Evolutionary conservation across 1,140 invertebrate species (phyloP), one percentile per base, ranked within the genome.

Genomic region (Dendrolimus punctatus): DNA sequence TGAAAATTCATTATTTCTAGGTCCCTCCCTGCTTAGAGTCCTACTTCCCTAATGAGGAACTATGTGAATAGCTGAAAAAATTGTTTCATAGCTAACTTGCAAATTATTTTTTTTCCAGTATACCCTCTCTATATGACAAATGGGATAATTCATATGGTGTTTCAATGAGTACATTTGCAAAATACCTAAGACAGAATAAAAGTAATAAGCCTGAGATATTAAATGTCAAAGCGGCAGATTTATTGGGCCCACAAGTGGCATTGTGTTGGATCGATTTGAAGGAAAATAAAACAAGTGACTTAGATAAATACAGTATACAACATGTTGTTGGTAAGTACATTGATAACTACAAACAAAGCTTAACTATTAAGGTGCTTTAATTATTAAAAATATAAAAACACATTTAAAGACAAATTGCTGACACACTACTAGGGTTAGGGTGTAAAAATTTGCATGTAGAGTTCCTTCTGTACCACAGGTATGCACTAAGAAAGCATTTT

Each of bases 81-180:
- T n/a, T n/a, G 23, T 23, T 23, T 23, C 23, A 23, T 23, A 2
- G 23, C 46, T 23, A 37, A 47, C 6, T 40, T 49, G 6, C 4
- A 6, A 40, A n/a, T 43, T 2, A 50, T 36, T 49, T 6, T 36
- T 23, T 40, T 71, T 73, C 45, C 57, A 90, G 90, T 62, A 75
- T 95, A 4, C 91, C 93, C 41, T 80, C 81, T 5, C 87, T 93
- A 56, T 92, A 91, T 69, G 81, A 92, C 39, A 77, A 88, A 63
- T 92, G 91, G 90, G 67, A 86, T 8, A 66, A 89, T 66, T 74
- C 91, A 4, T 72, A 90, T 70, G 91, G 90, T 23, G 80, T 91
- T 5, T 86, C 85, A 40, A 89, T 92, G 88, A 68, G 77, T 49
- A 64, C 71, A 40, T 90, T 92, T 67, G 88, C 84, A 4, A 78